Evolutionary conservation across 1,140 invertebrate species (phyloP).

Genomic region (Rhopalosiphum padi): DNA sequence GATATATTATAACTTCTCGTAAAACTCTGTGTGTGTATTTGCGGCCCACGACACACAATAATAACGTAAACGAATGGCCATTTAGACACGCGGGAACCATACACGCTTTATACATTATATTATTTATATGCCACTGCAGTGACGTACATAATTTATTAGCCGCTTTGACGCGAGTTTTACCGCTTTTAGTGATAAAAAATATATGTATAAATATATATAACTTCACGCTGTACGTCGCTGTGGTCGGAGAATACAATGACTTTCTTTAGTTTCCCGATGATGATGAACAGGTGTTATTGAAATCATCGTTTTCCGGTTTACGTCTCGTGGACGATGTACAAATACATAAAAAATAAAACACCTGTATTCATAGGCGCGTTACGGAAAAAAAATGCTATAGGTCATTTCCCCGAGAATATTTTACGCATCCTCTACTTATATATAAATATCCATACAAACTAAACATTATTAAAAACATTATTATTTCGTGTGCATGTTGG

Average conservation of each 20-base stretch:
- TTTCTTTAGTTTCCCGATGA: background rate
- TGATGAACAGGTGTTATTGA: conserved; percentile 34
- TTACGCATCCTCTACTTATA: background rate
- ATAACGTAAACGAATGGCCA: background rate
- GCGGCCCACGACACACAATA: background rate
- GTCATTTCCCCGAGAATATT: conserved; percentile 22
- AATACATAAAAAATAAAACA: background rate
- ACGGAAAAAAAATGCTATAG: conserved; percentile 15
- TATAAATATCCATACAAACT: background rate
- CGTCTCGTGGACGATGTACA: background rate
- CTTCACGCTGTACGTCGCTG: background rate
- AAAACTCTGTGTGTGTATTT: background rate
- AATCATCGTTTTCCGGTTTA: conserved; percentile 46
- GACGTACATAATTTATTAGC: background rate
- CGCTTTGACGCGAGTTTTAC: conserved; percentile 11
- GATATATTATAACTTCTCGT: background rate
- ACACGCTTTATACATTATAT: background rate
- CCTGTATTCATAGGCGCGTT: conserved; percentile 38
- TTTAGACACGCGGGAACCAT: background rate
- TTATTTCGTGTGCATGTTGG: background rate
- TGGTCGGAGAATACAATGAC: conserved; percentile 21
- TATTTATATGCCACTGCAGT: background rate
- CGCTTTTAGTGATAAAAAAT: background rate
- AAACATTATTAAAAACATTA: background rate
- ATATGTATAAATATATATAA: background rate